These are phyloP conservation scores for Tamandua tetradactyla DNA, from an alignment of 2,797 vertebrate species.

Conservation along the genomic window DNA sequence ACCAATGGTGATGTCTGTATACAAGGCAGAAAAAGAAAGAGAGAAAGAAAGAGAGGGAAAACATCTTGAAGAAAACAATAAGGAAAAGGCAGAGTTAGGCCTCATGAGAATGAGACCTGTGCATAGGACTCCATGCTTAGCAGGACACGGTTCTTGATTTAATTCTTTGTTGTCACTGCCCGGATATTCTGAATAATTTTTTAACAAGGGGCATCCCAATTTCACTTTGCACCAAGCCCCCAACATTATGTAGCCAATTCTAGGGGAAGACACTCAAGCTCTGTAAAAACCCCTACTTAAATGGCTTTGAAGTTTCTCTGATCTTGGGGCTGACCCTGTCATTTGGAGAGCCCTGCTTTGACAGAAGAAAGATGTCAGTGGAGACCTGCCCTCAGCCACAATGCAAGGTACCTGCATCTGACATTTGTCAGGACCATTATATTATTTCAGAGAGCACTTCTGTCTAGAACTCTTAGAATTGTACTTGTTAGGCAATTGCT, in stretches of 20 bases:
- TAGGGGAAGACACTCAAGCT: background rate
- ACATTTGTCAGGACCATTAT: background rate
- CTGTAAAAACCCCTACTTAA: background rate
- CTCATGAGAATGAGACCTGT: background rate
- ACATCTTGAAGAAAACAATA: background rate
- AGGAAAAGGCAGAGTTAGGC: background rate
- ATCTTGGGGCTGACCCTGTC: background rate
- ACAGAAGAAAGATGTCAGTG: background rate
- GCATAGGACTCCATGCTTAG: background rate
- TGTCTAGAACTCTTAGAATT: background rate
- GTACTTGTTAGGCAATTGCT: background rate
- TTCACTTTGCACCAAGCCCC: background rate
- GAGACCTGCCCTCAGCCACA: background rate
- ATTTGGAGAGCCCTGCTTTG: background rate
- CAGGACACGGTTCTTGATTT: background rate
- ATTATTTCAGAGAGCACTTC: background rate
- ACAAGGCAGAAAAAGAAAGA: background rate
- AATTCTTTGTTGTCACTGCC: background rate
- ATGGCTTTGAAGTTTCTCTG: background rate
- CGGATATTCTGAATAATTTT: background rate
- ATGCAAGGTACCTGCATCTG: background rate
- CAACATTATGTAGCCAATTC: background rate
- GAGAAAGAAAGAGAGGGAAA: fast-evolving
- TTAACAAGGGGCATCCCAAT: background rate
- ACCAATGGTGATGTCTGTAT: too few species aligned